Evolutionary conservation across 2,888 invertebrate species (phyloP), one percentile per base, ranked within the genome.

Genomic region (Serrognathus titanus): DNA sequence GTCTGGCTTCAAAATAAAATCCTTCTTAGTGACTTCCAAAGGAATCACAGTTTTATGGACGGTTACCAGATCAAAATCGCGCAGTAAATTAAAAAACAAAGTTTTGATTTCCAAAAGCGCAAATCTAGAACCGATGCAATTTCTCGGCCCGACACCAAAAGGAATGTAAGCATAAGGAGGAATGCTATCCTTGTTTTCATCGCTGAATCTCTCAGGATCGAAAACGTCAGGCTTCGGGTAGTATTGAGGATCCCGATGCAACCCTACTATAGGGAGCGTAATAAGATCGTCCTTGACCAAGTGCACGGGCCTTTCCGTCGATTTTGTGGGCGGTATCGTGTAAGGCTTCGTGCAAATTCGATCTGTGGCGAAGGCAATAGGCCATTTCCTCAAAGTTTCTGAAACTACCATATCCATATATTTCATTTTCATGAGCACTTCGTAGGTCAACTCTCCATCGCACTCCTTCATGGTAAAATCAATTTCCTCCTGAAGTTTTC

Each of bases 61-160:
- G 0, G 66, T 63, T 10, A 65, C 66, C 40, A 72, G 48, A 24
- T 69, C 66, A 53, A 71, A 71, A 45, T 67, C 62, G 11, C 57
- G 50, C 36, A 74, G 39, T 9, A 72, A 51, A 48, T 71, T 46
- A 41, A 65, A 67, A 11, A 73, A 57, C 2, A 71, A 12, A 2
- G 59, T 53, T 60, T 73, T 73, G 1, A 59, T 59, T 61, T 73
- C 69, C 49, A 73, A 55, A 1, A 70, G 51, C 3, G 71, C 73
- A 52, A 73, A 73, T 63, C 71, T 66, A 1, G 67, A 68, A 7
- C 85, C 87, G 51, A 86, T 83, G 63, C 86, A 87, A 66, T 81
- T 84, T 50, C 86, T 79, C 1, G 82, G 85, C 2, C 87, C 86
- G 1, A 83, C 12, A 2, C 72, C 73, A 55, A 73, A 73, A 1